Percentiles rank a stretch among this genome's conserved stretches.
Conservation (phyloP, 2,888 invertebrate genomes). For the Thera britannica region DNA sequence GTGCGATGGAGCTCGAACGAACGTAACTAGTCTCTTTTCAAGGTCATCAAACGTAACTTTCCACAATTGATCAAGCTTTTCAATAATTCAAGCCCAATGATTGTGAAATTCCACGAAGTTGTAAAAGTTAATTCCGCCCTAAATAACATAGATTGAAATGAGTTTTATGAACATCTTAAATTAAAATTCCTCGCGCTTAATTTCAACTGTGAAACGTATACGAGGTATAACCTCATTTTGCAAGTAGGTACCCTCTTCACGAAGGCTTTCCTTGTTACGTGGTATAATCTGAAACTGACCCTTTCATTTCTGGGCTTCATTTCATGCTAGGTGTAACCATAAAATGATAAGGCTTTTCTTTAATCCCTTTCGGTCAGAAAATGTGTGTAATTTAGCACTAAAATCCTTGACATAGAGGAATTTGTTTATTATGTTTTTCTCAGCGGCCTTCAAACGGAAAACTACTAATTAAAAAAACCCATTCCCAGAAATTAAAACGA, state of each 20-base stretch:
- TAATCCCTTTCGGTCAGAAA: constrained; percentile 43
- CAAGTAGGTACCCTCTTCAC: constrained; percentile 67
- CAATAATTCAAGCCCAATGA: too few species aligned
- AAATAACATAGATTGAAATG: constrained; percentile 50
- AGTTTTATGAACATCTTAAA: constrained; percentile 51
- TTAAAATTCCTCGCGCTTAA: constrained; percentile 59
- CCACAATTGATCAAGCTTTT: too few species aligned
- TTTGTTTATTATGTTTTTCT: neutral
- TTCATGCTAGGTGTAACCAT: constrained; percentile 41
- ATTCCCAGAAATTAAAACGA: too few species aligned
- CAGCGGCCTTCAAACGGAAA: neutral
- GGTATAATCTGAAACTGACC: constrained; percentile 60
- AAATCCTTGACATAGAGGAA: neutral
- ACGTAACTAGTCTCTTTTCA: too few species aligned
- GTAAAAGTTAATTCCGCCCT: constrained; percentile 34
- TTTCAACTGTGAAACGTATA: constrained; percentile 61
- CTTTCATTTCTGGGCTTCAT: constrained; percentile 54
- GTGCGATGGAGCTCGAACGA: too few species aligned
- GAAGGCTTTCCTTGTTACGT: constrained; percentile 51
- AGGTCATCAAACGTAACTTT: too few species aligned
- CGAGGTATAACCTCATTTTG: constrained; percentile 60
- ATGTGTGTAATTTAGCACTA: neutral
- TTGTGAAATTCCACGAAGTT: neutral
- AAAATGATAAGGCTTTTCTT: constrained; percentile 37
- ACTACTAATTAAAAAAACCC: neutral